A percentile compares a stretch with the other conserved stretches of the same genome.
Conservation (phyloP, 1,140 invertebrate species). For the Lanistes nyassanus region DNA sequence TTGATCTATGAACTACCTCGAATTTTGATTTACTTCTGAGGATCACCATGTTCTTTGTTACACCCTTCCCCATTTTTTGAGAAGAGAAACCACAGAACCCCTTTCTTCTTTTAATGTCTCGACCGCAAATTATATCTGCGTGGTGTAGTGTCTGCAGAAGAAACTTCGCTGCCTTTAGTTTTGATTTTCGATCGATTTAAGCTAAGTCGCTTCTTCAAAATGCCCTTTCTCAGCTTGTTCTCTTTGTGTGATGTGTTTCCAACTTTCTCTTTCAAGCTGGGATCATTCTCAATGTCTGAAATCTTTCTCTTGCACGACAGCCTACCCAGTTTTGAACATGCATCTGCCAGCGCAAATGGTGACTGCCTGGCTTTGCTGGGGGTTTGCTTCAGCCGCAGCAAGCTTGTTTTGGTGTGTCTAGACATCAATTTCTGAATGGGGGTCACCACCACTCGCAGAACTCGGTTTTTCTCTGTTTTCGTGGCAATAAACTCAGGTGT, state of each 20-base stretch:
- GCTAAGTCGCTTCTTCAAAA: not conserved
- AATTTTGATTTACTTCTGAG: too few relatives aligned
- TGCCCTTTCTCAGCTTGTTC: not conserved
- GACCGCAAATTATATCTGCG: not conserved
- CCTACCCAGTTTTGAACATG: not conserved
- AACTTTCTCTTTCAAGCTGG: not conserved
- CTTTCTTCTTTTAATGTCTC: not conserved
- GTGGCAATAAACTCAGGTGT: conserved; percentile 17
- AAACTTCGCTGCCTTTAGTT: too few relatives aligned
- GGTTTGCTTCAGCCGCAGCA: conserved; percentile 46
- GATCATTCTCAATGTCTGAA: not conserved
- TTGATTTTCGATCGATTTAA: not conserved
- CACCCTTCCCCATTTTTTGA: too few relatives aligned
- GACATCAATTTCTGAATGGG: conserved; percentile 42
- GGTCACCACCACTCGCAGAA: conserved; percentile 47
- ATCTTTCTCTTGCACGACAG: conserved; percentile 10
- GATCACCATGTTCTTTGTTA: too few relatives aligned
- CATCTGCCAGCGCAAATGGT: not conserved
- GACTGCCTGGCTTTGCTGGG: conserved; percentile 30
- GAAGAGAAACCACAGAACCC: too few relatives aligned
- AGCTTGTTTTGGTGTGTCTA: conserved; percentile 52
- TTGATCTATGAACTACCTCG: too few relatives aligned
- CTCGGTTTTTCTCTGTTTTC: conserved; percentile 36
- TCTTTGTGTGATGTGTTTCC: not conserved
- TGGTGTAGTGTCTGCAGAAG: not conserved